Conservation (phyloP, 2,888 invertebrate species). For the Ceramica pisi region DNA sequence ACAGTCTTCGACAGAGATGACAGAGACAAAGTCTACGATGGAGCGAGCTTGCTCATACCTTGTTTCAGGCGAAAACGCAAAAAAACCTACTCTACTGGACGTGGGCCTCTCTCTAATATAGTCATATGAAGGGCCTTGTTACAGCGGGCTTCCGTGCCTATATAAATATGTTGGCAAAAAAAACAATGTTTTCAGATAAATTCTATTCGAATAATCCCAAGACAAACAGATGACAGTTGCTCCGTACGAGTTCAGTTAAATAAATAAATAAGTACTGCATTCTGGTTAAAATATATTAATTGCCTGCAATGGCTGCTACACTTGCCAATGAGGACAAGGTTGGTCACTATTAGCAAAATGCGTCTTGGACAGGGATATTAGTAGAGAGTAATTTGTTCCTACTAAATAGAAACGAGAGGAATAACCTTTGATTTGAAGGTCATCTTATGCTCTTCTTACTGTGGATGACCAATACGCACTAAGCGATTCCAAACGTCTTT, state of each 20-base stretch:
- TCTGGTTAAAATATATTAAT: conserved; percentile 30
- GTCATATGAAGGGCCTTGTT: too few relatives aligned
- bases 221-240: conserved; percentile 15
- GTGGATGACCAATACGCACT: too few relatives aligned
- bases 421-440: neutral
- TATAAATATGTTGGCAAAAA: too few relatives aligned
- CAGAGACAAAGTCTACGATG: too few relatives aligned
- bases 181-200: neutral
- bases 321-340: conserved; percentile 45
- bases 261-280: conserved; percentile 35
- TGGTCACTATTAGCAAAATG: conserved; percentile 32
- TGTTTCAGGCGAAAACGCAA: too few relatives aligned
- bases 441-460: too few relatives aligned
- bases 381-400: neutral
- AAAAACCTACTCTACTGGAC: too few relatives aligned
- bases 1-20: too few relatives aligned
- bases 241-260: neutral
- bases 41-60: too few relatives aligned
- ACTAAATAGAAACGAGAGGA: neutral
- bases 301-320: conserved; percentile 7
- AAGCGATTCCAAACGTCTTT: too few relatives aligned
- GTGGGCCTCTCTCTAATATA: too few relatives aligned
- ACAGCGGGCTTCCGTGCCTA: too few relatives aligned
- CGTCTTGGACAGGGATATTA: conserved; percentile 31
- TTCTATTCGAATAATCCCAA: conserved; percentile 1